Conservation (phyloP, 2,797 vertebrate species). For the Eulemur mongoz region DNA sequence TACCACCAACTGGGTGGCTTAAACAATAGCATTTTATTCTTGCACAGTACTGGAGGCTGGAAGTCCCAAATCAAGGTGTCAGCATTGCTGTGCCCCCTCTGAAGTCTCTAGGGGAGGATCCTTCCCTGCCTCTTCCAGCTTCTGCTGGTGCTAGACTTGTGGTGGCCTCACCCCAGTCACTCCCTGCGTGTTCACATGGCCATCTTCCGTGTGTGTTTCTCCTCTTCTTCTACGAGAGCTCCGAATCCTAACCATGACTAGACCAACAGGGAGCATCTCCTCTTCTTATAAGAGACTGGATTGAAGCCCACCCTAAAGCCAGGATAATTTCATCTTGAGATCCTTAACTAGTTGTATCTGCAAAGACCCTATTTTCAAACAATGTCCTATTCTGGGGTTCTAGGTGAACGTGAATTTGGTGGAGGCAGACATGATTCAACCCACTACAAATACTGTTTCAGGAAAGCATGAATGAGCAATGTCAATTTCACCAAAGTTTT, state of each 20-base stretch:
- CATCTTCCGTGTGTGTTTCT: background rate
- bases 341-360: background rate
- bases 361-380: background rate
- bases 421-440: background rate
- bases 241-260: background rate
- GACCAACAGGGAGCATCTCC: background rate
- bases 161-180: background rate
- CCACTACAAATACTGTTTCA: background rate
- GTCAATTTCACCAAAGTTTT: background rate
- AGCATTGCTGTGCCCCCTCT: background rate
- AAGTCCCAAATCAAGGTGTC: background rate
- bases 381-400: background rate
- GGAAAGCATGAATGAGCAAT: background rate
- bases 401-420: background rate
- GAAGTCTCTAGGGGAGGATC: background rate
- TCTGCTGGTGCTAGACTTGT: background rate
- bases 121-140: background rate
- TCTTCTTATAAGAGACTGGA: background rate
- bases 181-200: background rate
- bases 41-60: background rate
- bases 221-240: background rate
- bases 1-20: background rate
- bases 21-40: background rate
- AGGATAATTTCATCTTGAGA: background rate
- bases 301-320: background rate